These are phyloP conservation scores for Cataglyphis rosenhaueri DNA, from an alignment of 2,888 invertebrate genomes.

Conservation along the genomic window DNA sequence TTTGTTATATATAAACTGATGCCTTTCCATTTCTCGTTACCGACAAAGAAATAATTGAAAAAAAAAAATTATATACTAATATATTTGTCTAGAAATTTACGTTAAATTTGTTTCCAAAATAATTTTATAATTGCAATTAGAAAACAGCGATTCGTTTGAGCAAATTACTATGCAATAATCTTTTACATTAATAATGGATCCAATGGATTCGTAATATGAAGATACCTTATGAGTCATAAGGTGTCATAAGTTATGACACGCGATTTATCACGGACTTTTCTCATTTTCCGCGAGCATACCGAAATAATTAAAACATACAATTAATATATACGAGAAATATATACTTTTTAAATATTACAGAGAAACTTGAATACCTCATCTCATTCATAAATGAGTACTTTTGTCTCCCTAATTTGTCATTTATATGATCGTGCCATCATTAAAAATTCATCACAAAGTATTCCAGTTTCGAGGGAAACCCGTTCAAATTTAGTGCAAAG, in stretches of 20 bases:
- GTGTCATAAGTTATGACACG: not conserved
- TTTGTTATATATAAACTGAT: not conserved
- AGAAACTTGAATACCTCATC: not conserved
- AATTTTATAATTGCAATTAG: not conserved
- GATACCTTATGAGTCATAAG: not conserved
- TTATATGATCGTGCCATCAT: not conserved
- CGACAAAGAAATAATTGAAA: not conserved
- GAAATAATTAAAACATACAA: not conserved
- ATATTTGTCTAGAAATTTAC: not conserved
- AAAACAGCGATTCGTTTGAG: not conserved
- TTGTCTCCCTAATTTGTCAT: not conserved
- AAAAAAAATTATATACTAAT: not conserved
- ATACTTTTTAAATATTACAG: not conserved
- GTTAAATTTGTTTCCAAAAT: not conserved
- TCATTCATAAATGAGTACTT: not conserved
- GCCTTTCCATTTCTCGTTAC: not conserved
- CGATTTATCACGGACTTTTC: not conserved
- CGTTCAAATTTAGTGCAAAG: constrained; percentile 21
- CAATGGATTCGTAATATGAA: not conserved
- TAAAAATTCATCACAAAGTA: not conserved
- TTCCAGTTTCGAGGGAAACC: constrained; percentile 21
- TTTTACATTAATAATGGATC: too few relatives aligned
- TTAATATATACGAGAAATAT: not conserved
- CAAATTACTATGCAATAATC: not conserved
- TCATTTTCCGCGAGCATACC: not conserved